Percentiles rank a stretch among this genome's conserved stretches.
These are phyloP conservation scores for Platysteira castanea DNA, from an alignment of 2,113 vertebrate species.

Conservation along the genomic window DNA sequence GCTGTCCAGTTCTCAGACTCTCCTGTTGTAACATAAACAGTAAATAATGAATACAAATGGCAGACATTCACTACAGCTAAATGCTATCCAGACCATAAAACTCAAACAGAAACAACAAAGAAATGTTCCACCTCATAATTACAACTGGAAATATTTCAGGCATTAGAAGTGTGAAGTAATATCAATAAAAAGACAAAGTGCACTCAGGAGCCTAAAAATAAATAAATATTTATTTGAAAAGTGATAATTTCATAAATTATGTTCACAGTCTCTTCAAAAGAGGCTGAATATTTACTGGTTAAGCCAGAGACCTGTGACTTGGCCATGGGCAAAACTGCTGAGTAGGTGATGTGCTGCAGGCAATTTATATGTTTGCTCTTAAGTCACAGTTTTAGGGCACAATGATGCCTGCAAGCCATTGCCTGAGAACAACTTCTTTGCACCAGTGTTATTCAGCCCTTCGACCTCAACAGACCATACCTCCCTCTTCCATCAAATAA, in stretches of 20 bases:
- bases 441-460: background rate
- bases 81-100: conserved; percentile 13
- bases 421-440: background rate
- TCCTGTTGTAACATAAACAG: background rate
- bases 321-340: background rate
- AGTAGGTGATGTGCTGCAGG: background rate
- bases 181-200: background rate
- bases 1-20: background rate
- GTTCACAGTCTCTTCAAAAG: background rate
- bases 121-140: background rate
- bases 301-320: background rate
- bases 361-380: background rate
- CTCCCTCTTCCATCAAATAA: background rate
- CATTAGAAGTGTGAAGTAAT: background rate
- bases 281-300: background rate
- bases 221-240: background rate
- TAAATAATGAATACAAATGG: conserved; percentile 14
- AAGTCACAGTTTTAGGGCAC: background rate
- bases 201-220: background rate
- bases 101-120: background rate
- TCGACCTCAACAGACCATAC: background rate
- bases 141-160: background rate
- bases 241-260: background rate
- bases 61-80: background rate
- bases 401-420: background rate